These are phyloP conservation scores for Rhea pennata DNA, from an alignment of 2,113 vertebrate genomes.

Conservation along the genomic window DNA sequence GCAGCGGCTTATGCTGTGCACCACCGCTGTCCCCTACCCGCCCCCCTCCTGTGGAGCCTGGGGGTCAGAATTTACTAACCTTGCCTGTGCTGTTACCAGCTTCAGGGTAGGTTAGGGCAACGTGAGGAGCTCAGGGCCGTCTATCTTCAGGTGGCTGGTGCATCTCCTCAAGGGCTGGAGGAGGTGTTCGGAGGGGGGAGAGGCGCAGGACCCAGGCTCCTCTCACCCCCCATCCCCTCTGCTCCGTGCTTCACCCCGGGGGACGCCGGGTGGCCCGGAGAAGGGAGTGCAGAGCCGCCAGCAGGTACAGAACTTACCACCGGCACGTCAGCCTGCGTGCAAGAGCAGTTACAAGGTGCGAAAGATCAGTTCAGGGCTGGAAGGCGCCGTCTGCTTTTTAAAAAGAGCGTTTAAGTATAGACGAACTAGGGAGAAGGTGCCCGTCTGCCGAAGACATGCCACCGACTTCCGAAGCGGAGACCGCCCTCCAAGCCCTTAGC, in stretches of 20 bases:
- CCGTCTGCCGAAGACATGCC: not conserved
- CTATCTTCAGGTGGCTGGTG: not conserved
- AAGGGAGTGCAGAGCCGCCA: not conserved
- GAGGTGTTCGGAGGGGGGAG: not conserved
- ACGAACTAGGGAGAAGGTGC: not conserved
- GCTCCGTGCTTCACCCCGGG: not conserved
- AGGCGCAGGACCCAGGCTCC: not conserved
- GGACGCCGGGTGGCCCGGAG: not conserved
- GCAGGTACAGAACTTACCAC: not conserved
- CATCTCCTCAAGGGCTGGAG: not conserved
- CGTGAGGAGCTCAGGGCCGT: slow-evolving; percentile 53
- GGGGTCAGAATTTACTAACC: slow-evolving; percentile 60
- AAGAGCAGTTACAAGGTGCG: not conserved
- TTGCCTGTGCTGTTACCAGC: slow-evolving; percentile 58
- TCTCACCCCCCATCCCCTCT: not conserved
- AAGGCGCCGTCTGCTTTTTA: not conserved
- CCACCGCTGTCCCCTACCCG: slow-evolving; percentile 54
- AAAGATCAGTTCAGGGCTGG: not conserved
- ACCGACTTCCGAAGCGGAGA: not conserved
- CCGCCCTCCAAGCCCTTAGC: not conserved
- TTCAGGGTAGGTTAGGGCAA: slow-evolving; percentile 65
- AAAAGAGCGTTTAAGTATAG: not conserved
- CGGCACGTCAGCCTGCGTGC: not conserved
- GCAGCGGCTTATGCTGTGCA: not conserved
- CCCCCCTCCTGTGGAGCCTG: slow-evolving; percentile 23